These are phyloP conservation scores for Coenonympha glycerion DNA, from an alignment of 2,888 invertebrate genomes.

Conservation along the genomic window DNA sequence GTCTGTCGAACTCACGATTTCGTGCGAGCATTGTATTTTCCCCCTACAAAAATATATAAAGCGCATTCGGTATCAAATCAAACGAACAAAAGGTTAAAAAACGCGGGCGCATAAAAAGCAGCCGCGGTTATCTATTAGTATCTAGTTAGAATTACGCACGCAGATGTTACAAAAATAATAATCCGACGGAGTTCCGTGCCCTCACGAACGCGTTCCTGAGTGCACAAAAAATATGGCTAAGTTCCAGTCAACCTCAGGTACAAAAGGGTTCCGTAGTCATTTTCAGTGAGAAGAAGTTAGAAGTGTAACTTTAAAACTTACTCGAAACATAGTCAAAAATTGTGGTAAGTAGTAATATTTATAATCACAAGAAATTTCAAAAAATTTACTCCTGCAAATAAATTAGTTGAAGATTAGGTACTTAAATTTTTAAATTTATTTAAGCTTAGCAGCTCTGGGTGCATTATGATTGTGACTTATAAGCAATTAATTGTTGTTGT, in stretches of 20 bases:
- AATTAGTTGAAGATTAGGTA: no score
- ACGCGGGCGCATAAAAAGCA: constrained; percentile 67
- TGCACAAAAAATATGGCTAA: constrained; percentile 22
- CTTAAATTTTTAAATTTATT: no score
- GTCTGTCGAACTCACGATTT: constrained; percentile 52
- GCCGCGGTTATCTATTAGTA: constrained; percentile 75
- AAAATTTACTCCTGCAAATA: no score
- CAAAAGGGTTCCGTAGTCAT: neutral
- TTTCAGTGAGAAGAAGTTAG: neutral
- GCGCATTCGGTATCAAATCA: constrained; percentile 66
- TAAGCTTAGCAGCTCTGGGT: no score
- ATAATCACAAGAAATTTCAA: no score
- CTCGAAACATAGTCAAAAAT: no score
- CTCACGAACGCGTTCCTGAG: constrained; percentile 27
- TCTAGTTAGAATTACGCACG: constrained; percentile 70
- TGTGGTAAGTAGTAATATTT: no score
- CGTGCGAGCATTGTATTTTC: constrained; percentile 37
- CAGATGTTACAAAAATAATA: constrained; percentile 72
- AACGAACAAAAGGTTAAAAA: constrained; percentile 67
- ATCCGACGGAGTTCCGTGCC: constrained; percentile 43
- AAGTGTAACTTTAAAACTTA: no score
- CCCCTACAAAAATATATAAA: constrained; percentile 69
- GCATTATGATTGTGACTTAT: no score
- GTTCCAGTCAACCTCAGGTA: neutral
- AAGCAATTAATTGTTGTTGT: no score